Evolutionary conservation across 2,888 invertebrate genomes (phyloP).

Genomic region (Cataglyphis livida): DNA sequence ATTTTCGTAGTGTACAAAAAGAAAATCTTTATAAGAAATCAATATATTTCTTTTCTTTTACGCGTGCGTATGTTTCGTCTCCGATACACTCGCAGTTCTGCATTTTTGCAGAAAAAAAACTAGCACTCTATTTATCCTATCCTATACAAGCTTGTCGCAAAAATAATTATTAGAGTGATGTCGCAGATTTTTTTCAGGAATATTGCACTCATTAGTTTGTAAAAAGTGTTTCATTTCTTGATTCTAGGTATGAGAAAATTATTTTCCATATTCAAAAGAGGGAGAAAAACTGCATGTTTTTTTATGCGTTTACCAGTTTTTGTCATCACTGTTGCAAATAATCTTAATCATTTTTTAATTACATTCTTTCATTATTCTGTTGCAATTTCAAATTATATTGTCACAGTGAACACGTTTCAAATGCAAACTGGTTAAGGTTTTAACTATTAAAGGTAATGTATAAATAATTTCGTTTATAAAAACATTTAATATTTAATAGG

Average conservation of each 20-base stretch:
- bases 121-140: not conserved
- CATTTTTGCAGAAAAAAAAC: not conserved
- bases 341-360: not conserved
- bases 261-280: not conserved
- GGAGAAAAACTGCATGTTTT: not conserved
- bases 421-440: no score
- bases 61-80: slow-evolving; percentile 24
- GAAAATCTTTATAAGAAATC: slow-evolving; percentile 32
- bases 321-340: not conserved
- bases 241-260: not conserved
- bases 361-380: not conserved
- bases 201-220: not conserved
- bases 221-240: not conserved
- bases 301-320: not conserved
- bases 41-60: slow-evolving; percentile 10
- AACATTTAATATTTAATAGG: no score
- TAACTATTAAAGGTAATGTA: no score
- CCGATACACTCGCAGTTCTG: slow-evolving; percentile 33
- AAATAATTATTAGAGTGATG: slow-evolving; percentile 13
- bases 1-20: slow-evolving; percentile 29
- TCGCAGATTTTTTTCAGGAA: not conserved
- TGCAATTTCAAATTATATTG: not conserved
- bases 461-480: no score
- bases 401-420: no score
- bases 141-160: not conserved